Base-by-base conservation (phyloP, 2,888 invertebrate species). In the Cheiracanthium punctorium region DNA sequence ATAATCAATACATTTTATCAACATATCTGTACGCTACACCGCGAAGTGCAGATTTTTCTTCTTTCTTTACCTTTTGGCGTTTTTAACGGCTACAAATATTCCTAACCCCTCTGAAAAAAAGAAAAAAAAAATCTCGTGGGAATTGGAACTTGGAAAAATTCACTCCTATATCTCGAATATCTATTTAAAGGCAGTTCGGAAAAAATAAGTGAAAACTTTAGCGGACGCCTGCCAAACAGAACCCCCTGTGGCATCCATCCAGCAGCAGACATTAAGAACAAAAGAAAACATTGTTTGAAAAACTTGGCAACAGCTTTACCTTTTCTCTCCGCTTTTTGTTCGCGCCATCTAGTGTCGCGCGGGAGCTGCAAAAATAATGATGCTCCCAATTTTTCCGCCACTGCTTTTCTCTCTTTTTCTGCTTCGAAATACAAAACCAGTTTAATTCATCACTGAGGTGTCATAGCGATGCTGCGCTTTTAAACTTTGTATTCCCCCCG, bases 381-480 rank as follows among this genome's bases (percentile, higher is more conserved):
- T 64, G 77, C 73, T 41, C 17, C 58, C 73, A 41, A 79, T 73
- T 73, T 73, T 43, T 74, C 70, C 37, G 41, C 58, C 14, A 17
- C 41, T 73, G n/a, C n/a, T n/a, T n/a, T 32, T 20, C 10, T 69
- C 17, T 52, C 37, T 32, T 30, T 71, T 28, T 30, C 74, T 28
- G 14, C 65, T 28, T 41, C 82, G 82, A 77, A 82, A 82, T 82
- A 82, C 82, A 82, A 82, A 84, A 79, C 84, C 79, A 79, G 84
- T 79, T 84, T 84, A 84, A 84, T 84, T 84, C 84, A 84, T 84
- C 84, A 84, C 69, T 76, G 79, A 41, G 77, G 73, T 79, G 84
- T 84, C 84, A 84, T 84, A 84, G 84, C 71, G 41, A 58, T 20
- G 33, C 48, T 30, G 65, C 37, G 37, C 70, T 70, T 75, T 82